Evolutionary conservation across 2,888 invertebrate genomes (phyloP).

Genomic region (Drosophila limbata): DNA sequence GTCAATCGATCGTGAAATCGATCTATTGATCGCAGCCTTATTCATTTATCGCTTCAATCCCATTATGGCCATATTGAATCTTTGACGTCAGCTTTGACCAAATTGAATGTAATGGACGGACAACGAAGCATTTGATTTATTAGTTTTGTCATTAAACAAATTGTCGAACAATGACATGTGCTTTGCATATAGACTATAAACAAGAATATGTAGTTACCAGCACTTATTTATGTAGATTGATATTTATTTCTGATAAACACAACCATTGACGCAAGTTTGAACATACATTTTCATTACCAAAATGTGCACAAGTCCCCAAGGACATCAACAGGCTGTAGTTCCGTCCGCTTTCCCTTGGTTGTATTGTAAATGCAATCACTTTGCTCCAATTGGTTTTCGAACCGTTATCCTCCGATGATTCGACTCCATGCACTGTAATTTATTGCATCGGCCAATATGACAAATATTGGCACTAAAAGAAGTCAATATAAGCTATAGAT

Average conservation of each 20-base stretch:
- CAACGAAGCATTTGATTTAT: conserved; percentile 73
- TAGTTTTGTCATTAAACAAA: conserved; percentile 77
- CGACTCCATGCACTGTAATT: conserved; percentile 42
- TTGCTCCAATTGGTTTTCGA: conserved; percentile 69
- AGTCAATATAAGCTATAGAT: neutral
- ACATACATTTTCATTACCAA: conserved; percentile 80
- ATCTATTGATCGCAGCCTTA: conserved; percentile 33
- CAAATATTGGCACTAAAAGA: neutral
- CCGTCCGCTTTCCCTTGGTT: conserved; percentile 1
- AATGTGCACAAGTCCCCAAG: conserved; percentile 52
- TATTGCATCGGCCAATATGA: conserved; percentile 19
- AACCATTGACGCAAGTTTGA: conserved; percentile 77
- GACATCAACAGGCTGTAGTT: conserved; percentile 36
- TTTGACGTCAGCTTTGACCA: conserved; percentile 45
- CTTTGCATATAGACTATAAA: conserved; percentile 19
- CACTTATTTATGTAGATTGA: conserved; percentile 71
- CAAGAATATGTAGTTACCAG: conserved; percentile 18
- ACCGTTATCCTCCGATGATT: conserved; percentile 26
- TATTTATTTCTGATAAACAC: conserved; percentile 76
- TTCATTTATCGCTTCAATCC: conserved; percentile 3
- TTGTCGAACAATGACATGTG: conserved; percentile 65
- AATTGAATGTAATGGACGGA: conserved; percentile 56
- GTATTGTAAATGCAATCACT: conserved; percentile 52
- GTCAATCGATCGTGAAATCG: conserved; percentile 41
- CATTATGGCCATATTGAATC: neutral